A percentile compares a stretch with the other conserved stretches of the same genome.
Conservation (phyloP, 2,888 invertebrate genomes). For the Oxyteleia sp. region DNA sequence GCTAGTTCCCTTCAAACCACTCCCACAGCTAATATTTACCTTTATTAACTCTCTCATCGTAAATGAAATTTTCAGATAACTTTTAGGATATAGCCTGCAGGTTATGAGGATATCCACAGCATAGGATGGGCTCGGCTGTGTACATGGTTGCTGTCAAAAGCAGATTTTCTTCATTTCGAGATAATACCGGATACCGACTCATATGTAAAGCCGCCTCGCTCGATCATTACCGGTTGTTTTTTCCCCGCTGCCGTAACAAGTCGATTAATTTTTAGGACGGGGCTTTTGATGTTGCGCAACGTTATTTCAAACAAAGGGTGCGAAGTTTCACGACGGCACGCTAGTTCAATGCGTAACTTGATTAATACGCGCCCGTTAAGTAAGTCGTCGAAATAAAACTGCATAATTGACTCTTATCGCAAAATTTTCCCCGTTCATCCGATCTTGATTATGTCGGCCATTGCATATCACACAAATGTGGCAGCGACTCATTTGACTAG, state of each 20-base stretch:
- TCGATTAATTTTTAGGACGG: slow-evolving; percentile 29
- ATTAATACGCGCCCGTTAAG: slow-evolving; percentile 19
- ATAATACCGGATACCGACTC: slow-evolving; percentile 54
- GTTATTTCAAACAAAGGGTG: no score
- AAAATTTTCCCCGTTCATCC: slow-evolving; percentile 32
- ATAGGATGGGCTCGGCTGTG: slow-evolving; percentile 72
- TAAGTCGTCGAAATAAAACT: slow-evolving; percentile 48
- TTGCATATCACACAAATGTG: slow-evolving; percentile 70
- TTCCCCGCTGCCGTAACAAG: slow-evolving; percentile 7
- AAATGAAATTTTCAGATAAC: slow-evolving; percentile 88
- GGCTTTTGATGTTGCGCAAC: neutral
- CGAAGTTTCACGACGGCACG: no score
- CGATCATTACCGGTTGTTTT: slow-evolving; percentile 47
- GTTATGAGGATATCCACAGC: slow-evolving; percentile 83
- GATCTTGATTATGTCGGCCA: slow-evolving; percentile 55
- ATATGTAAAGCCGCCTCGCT: slow-evolving; percentile 44
- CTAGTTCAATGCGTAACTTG: no score
- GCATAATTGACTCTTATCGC: slow-evolving; percentile 53
- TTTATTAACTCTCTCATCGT: slow-evolving; percentile 87
- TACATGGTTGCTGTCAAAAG: slow-evolving; percentile 80
- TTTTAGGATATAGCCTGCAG: slow-evolving; percentile 86
- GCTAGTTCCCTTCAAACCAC: slow-evolving; percentile 85
- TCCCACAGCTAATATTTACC: slow-evolving; percentile 87
- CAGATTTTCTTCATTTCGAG: slow-evolving; percentile 81
- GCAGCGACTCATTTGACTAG: slow-evolving; percentile 82